Conservation (phyloP, 2,888 invertebrate genomes). For the Synergus itoensis region DNA sequence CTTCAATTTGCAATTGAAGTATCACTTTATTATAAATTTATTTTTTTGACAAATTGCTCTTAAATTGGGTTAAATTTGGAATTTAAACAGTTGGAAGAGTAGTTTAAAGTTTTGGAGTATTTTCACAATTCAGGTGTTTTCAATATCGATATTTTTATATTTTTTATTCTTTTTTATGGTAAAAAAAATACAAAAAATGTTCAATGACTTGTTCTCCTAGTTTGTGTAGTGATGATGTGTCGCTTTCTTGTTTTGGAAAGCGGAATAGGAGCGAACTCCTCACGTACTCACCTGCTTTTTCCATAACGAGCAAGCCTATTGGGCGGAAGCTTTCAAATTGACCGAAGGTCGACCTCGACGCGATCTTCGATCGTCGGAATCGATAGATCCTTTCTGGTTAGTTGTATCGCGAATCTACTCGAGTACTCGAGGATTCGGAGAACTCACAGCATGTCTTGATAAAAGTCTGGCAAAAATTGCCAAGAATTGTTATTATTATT, state of each 20-base stretch:
- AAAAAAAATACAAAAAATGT: background rate
- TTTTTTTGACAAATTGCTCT: no score
- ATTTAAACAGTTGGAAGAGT: no score
- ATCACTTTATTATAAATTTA: no score
- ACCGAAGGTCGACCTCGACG: slow-evolving; percentile 38
- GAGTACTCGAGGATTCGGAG: slow-evolving; percentile 6
- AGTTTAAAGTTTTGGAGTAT: no score
- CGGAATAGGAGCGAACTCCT: slow-evolving; percentile 42
- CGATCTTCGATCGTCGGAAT: slow-evolving; percentile 31
- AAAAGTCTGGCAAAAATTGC: background rate
- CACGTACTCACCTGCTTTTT: slow-evolving; percentile 34
- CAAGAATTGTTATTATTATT: background rate
- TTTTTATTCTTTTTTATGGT: background rate
- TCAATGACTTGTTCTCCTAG: background rate
- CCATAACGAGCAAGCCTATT: slow-evolving; percentile 40
- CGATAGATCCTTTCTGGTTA: slow-evolving; percentile 35
- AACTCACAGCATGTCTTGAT: slow-evolving; percentile 16
- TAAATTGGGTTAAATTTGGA: background rate
- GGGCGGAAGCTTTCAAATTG: slow-evolving; percentile 42
- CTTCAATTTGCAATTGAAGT: no score
- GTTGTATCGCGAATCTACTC: slow-evolving; percentile 27
- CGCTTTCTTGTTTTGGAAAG: slow-evolving; percentile 41
- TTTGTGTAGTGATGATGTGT: slow-evolving; percentile 16
- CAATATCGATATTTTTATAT: background rate
- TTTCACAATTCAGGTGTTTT: background rate